Conservation (phyloP, 2,113 vertebrate genomes). For the Lonchura striata region DNA sequence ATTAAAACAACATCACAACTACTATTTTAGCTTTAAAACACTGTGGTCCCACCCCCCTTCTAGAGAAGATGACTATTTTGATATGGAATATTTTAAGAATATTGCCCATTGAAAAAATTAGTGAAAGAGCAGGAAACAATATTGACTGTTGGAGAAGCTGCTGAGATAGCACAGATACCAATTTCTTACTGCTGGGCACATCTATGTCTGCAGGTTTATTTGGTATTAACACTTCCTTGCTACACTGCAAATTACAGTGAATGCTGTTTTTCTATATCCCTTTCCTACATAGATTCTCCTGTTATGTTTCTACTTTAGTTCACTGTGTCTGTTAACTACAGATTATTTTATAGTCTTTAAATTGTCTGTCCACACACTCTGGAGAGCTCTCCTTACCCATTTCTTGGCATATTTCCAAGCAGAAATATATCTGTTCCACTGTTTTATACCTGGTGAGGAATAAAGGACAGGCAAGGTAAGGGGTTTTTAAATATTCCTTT, state of each 20-base stretch:
- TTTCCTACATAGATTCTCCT: neutral
- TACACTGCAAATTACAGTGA: neutral
- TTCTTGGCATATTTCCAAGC: neutral
- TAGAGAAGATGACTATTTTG: neutral
- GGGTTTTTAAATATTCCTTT: neutral
- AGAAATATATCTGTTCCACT: neutral
- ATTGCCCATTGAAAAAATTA: neutral
- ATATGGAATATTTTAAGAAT: neutral
- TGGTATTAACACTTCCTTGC: neutral
- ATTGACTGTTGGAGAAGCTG: neutral
- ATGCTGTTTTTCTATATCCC: neutral
- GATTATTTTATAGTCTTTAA: neutral
- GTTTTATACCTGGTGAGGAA: neutral
- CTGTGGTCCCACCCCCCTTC: fast-evolving
- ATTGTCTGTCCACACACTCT: neutral
- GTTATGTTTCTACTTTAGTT: neutral
- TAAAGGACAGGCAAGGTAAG: neutral
- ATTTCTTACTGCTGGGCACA: neutral
- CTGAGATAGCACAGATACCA: neutral
- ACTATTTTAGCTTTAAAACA: neutral
- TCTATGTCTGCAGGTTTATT: neutral
- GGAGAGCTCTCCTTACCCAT: neutral
- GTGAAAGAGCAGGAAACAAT: neutral
- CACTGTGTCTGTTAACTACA: neutral
- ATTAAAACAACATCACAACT: neutral